Evolutionary conservation across 1,140 invertebrate species (phyloP), one percentile per base, ranked within the genome.

Genomic region (Calliopsis andreniformis): DNA sequence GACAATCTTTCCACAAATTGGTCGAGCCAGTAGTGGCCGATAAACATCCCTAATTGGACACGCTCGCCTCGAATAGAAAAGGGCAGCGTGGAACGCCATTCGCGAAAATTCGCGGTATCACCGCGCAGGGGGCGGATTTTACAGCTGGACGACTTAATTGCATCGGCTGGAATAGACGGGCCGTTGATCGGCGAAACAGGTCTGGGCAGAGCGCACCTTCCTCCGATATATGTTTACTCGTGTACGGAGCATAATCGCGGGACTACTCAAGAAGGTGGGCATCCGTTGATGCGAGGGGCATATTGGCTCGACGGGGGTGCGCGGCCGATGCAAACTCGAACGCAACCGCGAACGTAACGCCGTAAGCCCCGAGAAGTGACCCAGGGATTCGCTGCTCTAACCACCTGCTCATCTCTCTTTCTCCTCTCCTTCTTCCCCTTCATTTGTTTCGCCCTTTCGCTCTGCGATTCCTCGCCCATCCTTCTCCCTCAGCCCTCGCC

Each of bases 181-280:
- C 35, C n/a, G 59, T 30, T 10, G 71, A 73, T 47, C 56, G 35
- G n/a, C 51, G 30, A 73, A 67, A 53, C 76, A 58, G 63, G 63
- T 62, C 67, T 61, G 69, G n/a, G 14, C 25, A 20, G 49, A 58
- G 79, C 73, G 80, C 73, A 59, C 85, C 79, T 73, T 64, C 66
- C 51, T 72, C 35, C 56, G 49, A 23, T 66, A 68, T 51, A 62
- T 66, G 71, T 80, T 68, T 47, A 55, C 79, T 25, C 58, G 47
- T 56, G 23, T 64, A 59, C 47, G 70, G 43, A 61, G 75, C 77
- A 84, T 83, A 86, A 83, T 87, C 76, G 83, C 79, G 76, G 76
- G 87, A 89, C 89, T 89, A 90, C 89, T 90, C 88, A 90, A 87
- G 89, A 90, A 90, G 89, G 87, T 88, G 87, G 87, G 86, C 83